Base-by-base conservation (phyloP, 2,888 invertebrate genomes). In the Phyllotreta cruciferae region DNA sequence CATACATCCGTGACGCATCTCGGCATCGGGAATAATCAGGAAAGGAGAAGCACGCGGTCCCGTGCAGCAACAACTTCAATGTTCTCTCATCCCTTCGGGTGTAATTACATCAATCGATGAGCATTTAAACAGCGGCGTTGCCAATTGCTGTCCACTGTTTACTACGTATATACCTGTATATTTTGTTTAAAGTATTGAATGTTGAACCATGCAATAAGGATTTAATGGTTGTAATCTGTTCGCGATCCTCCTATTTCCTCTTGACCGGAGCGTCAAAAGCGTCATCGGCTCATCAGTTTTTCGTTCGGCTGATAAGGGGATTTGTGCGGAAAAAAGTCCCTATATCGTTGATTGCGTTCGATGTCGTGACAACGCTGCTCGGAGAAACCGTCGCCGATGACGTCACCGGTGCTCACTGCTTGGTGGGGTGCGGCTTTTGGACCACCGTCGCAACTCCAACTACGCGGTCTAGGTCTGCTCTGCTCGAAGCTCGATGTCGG, bases 331-430 rank as follows among this genome's bases (percentile, higher is more conserved):
- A 14, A 24, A 36, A 11, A 36, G n/a, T 36, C n/a, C 24, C 49
- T 10, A n/a, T 10, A 6, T 24, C 24, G 13, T 7, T 36, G 34
- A 8, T 24, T 24, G 24, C 24, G 24, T 24, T 24, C 24, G 24
- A 24, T 24, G 24, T 24, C 24, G 58, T 62, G 62, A 65, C 55
- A 24, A 9, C 44, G 62, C 36, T 35, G 7, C 42, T 37, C 35
- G 45, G 60, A 56, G 56, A 53, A 54, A 44, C 56, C 13, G 63
- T 60, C 77, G 76, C 77, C 72, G 74, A 72, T 80, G 80, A 81
- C 80, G 80, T 81, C 80, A 81, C 74, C 80, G 80, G 80, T 80
- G 80, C 80, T 79, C 80, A 79, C 70, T 49, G 68, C 67, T 71
- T 74, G 73, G 76, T 72, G 77, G 77, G 77, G 77, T 74, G 78